Evolutionary conservation across 1,140 invertebrate genomes (phyloP), one percentile per base, ranked within the genome.

Genomic region (Anagrus nilaparvatae): DNA sequence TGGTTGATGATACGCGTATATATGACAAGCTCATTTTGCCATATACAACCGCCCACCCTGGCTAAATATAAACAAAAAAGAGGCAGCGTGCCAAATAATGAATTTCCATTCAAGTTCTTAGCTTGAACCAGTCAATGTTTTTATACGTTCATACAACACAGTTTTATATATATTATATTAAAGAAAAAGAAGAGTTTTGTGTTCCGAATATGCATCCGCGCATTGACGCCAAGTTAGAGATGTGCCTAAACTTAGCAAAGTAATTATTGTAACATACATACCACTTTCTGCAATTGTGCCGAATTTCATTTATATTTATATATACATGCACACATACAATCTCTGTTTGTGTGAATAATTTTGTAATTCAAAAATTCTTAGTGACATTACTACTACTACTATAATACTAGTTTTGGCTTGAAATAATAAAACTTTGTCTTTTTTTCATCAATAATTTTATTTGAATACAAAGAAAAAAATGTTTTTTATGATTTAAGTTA

Each of bases 61-160:
- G 63, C 65, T 68, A 68, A 66, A 68, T 66, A 65, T 67, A 67
- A 65, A n/a, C n/a, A n/a, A n/a, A n/a, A 68, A 63, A 61, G 60
- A 68, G 64, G 65, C 64, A 58, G 58, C 59, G 58, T 67, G 62
- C 65, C 65, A 67, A 54, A 59, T 18, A 3, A 10, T 35, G n/a
- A 16, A 59, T 58, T 66, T 65, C 61, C 63, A 67, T 67, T 67
- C 65, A 64, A 61, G 65, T 56, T 54, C 51, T 57, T 30, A 52
- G 40, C 49, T 50, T 52, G 55, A 51, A 40, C 44, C 44, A 41
- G 43, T 39, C 33, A 47, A 47, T 21, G 43, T n/a, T n/a, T n/a
- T n/a, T n/a, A n/a, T n/a, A n/a, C n/a, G n/a, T n/a, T n/a, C n/a
- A n/a, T n/a, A n/a, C n/a, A n/a, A n/a, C n/a, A n/a, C n/a, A n/a